Evolutionary conservation across 2,113 vertebrate species (phyloP), one percentile per base, ranked within the genome.

Genomic region (Sinocyclocheilus anophthalmus): DNA sequence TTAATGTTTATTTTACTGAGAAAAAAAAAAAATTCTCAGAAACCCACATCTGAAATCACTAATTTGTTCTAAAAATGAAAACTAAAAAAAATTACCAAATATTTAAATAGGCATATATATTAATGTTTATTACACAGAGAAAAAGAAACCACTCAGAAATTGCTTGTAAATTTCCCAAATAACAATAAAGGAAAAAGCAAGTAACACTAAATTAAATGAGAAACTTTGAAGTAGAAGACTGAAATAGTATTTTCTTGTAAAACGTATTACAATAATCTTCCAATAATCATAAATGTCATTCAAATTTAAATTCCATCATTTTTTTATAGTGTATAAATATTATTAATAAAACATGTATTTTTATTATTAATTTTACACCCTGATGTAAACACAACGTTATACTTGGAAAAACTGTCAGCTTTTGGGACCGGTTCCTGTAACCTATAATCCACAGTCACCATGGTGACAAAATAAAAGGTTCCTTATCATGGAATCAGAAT

Each of bases 401-500:
- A 16, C 7, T 16, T 12, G 9, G 24, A 55, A 20, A 59, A 39
- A 61, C 24, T 7, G 39, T 75, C 12, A 48, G 2, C 12, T 24
- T 75, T 75, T 24, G 42, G 42, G 42, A 75, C 11, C 0, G 42
- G 22, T 75, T 48, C 78, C 59, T 63, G 42, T 81, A 5, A 65
- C 39, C 11, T 45, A 65, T 18, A 45, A 81, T 65, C 4, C 57
- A 48, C n/a, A 24, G 16, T 81, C 39, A 26, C 78, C 78, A 81
- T 65, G 78, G 59, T 39, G n/a, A 65, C 59, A 45, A 81, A 81
- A 65, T 26, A 65, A 39, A 59, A 81, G 22, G 13, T n/a, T 81
- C 0, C 39, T 65, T 48, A 39, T 26, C 65, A 81, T 83, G 16
- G 16, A 70, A 53, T 70, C 42, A 65, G 59, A 67, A 67, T 45